Conservation (phyloP, 2,113 vertebrate species). For the Toxotes jaculatrix region DNA sequence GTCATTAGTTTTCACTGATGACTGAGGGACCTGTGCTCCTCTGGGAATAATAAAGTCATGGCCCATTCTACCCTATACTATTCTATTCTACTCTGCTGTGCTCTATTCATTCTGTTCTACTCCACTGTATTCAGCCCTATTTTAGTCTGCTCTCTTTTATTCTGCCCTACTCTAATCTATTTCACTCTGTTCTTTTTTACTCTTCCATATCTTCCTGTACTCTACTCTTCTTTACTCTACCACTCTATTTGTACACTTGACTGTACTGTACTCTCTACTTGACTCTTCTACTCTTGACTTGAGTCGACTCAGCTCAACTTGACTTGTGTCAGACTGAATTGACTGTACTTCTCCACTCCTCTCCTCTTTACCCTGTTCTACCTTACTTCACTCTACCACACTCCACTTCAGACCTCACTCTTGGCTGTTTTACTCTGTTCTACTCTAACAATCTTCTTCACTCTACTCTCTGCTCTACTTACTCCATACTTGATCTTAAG, state of each 20-base stretch:
- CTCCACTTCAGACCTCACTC: neutral
- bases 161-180: neutral
- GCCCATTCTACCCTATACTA: neutral
- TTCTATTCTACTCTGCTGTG: neutral
- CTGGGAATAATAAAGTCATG: conserved; percentile 13
- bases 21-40: neutral
- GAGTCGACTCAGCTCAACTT: no score
- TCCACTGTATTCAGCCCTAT: no score
- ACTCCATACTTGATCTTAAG: no score
- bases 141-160: neutral
- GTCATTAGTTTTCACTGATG: conserved; percentile 30
- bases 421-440: neutral
- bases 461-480: neutral
- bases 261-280: neutral
- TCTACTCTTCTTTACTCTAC: neutral
- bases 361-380: neutral
- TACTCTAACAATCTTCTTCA: neutral
- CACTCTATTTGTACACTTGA: no score
- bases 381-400: neutral
- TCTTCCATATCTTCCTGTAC: neutral
- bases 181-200: neutral
- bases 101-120: neutral
- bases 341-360: neutral
- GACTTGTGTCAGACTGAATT: no score
- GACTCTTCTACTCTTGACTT: neutral